Percentiles rank a stretch among this genome's conserved stretches.
These are phyloP conservation scores for Nyctereutes procyonoides DNA, from an alignment of 2,113 vertebrate genomes.

Conservation along the genomic window DNA sequence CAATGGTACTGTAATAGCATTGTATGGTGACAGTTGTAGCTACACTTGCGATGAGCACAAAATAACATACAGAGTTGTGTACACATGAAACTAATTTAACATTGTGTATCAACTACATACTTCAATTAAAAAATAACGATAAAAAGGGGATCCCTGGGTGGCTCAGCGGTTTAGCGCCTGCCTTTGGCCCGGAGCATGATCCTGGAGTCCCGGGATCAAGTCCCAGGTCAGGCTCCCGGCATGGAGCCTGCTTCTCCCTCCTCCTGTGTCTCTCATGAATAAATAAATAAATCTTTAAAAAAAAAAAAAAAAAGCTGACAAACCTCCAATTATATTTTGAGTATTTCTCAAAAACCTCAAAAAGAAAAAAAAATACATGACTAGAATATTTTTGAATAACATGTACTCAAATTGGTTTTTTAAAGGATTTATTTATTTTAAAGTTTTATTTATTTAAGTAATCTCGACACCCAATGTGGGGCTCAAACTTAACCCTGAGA, in stretches of 20 bases:
- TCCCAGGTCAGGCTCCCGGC: not conserved
- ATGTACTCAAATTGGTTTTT: not conserved
- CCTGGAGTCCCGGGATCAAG: not conserved
- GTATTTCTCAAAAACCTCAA: not conserved
- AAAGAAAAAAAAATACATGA: not conserved
- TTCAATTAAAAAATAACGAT: constrained; percentile 14
- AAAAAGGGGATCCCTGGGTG: not conserved
- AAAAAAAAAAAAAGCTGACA: not conserved
- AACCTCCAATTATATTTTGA: not conserved
- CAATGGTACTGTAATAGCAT: not conserved
- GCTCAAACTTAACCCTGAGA: not conserved
- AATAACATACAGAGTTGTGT: not conserved
- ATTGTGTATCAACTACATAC: not conserved
- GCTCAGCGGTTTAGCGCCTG: no score
- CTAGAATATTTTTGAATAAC: not conserved
- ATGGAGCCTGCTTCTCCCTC: not conserved
- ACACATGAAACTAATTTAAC: not conserved
- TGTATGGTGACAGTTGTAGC: not conserved
- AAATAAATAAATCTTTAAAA: not conserved
- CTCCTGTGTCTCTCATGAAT: not conserved
- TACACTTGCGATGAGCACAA: not conserved
- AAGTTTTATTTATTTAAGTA: not conserved
- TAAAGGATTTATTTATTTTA: not conserved
- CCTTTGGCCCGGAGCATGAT: no score
- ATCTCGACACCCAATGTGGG: not conserved